These are phyloP conservation scores for Pholis gunnellus DNA, from an alignment of 2,113 vertebrate genomes.

Conservation along the genomic window DNA sequence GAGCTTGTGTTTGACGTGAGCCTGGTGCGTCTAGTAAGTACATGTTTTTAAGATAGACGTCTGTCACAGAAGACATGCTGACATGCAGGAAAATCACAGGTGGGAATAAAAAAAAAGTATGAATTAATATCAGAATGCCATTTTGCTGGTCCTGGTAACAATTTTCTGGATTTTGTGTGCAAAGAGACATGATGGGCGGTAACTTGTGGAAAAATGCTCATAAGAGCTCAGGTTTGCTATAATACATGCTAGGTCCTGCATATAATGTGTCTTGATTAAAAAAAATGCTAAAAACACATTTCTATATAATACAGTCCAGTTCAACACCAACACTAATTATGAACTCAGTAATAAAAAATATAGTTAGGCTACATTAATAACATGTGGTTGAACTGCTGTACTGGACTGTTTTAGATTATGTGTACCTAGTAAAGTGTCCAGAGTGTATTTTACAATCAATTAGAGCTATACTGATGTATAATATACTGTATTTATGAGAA, in stretches of 20 bases:
- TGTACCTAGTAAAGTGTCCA: background rate
- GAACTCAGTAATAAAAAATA: background rate
- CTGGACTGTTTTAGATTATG: background rate
- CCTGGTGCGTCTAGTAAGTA: background rate
- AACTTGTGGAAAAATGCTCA: background rate
- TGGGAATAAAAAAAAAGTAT: background rate
- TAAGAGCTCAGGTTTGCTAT: background rate
- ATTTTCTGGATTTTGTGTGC: background rate
- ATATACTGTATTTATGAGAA: background rate
- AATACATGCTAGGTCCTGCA: background rate
- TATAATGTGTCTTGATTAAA: too few species aligned
- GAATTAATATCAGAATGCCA: background rate
- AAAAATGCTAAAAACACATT: background rate
- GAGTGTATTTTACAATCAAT: background rate
- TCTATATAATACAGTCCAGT: background rate
- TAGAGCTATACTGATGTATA: background rate
- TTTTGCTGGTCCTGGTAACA: background rate
- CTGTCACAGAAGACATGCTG: background rate
- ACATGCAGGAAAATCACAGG: background rate
- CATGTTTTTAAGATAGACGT: background rate
- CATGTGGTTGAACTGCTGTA: background rate
- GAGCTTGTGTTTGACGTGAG: background rate
- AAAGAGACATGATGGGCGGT: background rate
- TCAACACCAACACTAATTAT: background rate
- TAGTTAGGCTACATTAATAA: background rate